phyloP scores from a whole-genome alignment of 2,797 vertebrate species.

The Tapirus indicus region DNA sequence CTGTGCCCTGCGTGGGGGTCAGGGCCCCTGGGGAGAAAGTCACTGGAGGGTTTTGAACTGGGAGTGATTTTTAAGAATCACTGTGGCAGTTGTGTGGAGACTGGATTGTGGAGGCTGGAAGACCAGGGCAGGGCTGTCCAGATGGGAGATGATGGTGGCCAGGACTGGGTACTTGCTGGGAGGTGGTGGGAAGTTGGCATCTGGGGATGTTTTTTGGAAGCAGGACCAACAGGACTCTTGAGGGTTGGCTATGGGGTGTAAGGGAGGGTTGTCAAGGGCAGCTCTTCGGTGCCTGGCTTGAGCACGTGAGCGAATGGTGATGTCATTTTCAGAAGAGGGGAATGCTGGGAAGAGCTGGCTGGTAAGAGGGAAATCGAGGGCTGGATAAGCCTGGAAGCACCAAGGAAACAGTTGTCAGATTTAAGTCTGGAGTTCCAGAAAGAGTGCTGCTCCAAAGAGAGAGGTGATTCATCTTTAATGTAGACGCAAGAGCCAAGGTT shows the following conservation, averaged over 20 bases:
- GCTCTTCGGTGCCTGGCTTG: background rate
- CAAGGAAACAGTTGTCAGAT: background rate
- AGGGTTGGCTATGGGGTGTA: background rate
- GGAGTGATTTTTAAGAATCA: background rate
- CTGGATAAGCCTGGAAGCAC: background rate
- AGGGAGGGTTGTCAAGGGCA: background rate
- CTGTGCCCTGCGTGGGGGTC: background rate
- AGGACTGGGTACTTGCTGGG: background rate
- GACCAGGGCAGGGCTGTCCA: background rate
- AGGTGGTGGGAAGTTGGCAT: background rate
- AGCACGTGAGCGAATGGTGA: background rate
- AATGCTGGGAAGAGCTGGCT: background rate
- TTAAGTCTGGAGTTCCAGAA: background rate
- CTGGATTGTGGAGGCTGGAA: background rate
- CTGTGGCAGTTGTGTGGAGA: background rate
- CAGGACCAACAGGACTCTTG: slow-evolving; percentile 68
- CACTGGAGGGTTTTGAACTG: background rate
- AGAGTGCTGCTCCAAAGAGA: background rate
- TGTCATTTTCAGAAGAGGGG: slow-evolving; percentile 1
- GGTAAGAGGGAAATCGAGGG: background rate
- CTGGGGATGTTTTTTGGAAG: slow-evolving; percentile 29
- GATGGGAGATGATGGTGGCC: background rate
- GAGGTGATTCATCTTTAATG: background rate
- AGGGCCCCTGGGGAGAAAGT: background rate
- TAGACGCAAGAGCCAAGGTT: background rate